Evolutionary conservation across 2,797 vertebrate genomes (phyloP).

Genomic region (Ataeniobius toweri): DNA sequence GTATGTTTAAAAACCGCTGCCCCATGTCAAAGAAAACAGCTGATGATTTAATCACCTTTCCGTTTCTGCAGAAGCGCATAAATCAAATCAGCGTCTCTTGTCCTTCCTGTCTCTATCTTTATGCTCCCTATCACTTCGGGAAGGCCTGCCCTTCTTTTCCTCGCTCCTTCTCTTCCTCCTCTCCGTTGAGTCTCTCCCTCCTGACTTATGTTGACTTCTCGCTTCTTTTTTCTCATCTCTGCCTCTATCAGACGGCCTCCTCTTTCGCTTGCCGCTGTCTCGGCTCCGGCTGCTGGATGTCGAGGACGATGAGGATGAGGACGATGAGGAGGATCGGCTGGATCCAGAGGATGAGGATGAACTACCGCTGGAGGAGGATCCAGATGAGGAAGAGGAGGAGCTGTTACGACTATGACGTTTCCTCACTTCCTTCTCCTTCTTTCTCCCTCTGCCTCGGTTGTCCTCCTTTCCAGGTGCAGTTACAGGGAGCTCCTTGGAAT

Average conservation of each 20-base stretch:
- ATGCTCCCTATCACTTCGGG: conserved; percentile 92
- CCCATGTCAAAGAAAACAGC: conserved; percentile 4
- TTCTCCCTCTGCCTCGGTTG: conserved; percentile 76
- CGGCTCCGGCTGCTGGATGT: conserved; percentile 85
- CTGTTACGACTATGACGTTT: conserved; percentile 82
- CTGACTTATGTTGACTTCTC: conserved; percentile 84
- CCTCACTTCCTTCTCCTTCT: conserved; percentile 75
- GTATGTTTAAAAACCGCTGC: background rate
- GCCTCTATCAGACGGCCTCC: conserved; percentile 84
- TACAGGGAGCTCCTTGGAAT: conserved; percentile 31
- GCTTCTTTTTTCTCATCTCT: conserved; percentile 83
- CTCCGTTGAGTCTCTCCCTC: conserved; percentile 88
- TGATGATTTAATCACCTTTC: conserved; percentile 10
- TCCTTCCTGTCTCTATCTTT: conserved; percentile 96
- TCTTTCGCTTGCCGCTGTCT: conserved; percentile 86
- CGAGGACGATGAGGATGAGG: conserved; percentile 87
- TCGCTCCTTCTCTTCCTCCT: conserved; percentile 74
- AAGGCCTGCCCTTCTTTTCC: conserved; percentile 88
- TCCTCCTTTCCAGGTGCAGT: conserved; percentile 57
- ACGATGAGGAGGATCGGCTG: conserved; percentile 86
- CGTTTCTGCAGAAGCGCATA: conserved; percentile 1
- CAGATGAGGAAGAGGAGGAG: conserved; percentile 89
- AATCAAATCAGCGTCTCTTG: conserved; percentile 87
- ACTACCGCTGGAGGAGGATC: conserved; percentile 87
- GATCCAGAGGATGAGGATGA: conserved; percentile 90